Conservation (phyloP, 2,797 vertebrate genomes). For the Sternarchorhynchus goeldii region DNA sequence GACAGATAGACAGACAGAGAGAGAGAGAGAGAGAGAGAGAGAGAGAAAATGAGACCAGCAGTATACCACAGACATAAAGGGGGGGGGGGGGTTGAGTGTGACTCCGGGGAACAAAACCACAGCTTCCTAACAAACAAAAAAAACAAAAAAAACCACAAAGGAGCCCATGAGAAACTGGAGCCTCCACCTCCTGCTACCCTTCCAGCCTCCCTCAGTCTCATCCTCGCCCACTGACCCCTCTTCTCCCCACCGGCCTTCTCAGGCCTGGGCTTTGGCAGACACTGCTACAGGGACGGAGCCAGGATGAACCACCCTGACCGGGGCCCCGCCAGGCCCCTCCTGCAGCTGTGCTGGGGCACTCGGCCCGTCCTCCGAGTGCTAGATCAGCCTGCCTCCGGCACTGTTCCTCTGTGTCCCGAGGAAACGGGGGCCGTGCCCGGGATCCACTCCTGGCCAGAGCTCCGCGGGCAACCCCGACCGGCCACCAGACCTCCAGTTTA, state of each 20-base stretch:
- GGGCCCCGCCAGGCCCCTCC: conserved; percentile 17
- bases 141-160: conserved; percentile 5
- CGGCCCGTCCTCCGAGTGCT: conserved; percentile 33
- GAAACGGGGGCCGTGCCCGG: background rate
- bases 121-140: background rate
- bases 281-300: conserved; percentile 25
- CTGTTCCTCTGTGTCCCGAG: conserved; percentile 4
- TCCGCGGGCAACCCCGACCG: conserved; percentile 16
- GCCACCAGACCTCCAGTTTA: conserved; percentile 39
- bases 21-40: conserved; percentile 4
- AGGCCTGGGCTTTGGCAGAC: conserved; percentile 38
- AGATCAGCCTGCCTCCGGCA: conserved; percentile 44
- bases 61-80: background rate
- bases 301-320: conserved; percentile 25
- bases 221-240: conserved; percentile 18
- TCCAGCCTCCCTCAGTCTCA: conserved; percentile 10
- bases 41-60: background rate
- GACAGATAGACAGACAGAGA: background rate
- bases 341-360: conserved; percentile 37
- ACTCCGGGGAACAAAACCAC: conserved; percentile 14
- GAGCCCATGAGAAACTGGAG: conserved; percentile 22
- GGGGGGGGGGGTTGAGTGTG: background rate
- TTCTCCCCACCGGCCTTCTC: conserved; percentile 31
- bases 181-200: conserved; percentile 18
- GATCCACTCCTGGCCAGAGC: background rate